A percentile compares a stretch with the other conserved stretches of the same genome.
phyloP scores from a whole-genome alignment of 2,113 vertebrate genomes.

The Anolis carolinensis region DNA sequence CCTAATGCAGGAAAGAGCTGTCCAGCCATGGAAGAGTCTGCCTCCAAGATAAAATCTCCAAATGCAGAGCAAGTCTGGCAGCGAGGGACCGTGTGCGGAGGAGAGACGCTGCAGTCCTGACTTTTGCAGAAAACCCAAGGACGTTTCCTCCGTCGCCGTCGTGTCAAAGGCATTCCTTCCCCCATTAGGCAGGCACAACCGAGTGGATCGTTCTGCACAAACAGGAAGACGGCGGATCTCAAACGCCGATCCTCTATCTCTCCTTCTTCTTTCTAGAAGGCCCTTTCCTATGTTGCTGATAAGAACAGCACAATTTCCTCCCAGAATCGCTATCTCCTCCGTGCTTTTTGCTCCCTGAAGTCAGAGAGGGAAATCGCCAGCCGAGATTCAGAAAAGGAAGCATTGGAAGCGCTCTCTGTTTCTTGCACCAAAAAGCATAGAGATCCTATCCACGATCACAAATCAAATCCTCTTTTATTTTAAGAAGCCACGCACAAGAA shows the following conservation, averaged over 20 bases:
- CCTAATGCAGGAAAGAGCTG: too few relatives aligned
- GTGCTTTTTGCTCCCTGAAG: neutral
- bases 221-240: constrained; percentile 10
- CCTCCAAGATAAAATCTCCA: neutral
- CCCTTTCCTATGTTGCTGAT: neutral
- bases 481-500: too few relatives aligned
- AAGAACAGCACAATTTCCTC: neutral
- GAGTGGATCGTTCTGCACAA: constrained; percentile 1
- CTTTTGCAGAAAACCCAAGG: constrained; percentile 40
- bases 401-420: neutral
- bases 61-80: constrained; percentile 11
- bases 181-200: constrained; percentile 36
- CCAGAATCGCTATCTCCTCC: fast-evolving
- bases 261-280: neutral
- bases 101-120: constrained; percentile 21
- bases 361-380: neutral
- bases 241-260: neutral
- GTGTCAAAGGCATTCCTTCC: constrained; percentile 50
- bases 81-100: constrained; percentile 18
- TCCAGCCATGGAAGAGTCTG: too few relatives aligned
- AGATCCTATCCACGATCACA: too few relatives aligned
- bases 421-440: too few relatives aligned
- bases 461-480: too few relatives aligned
- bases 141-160: constrained; percentile 26
- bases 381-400: neutral